phyloP scores from a whole-genome alignment of 2,113 vertebrate genomes.

The Indri indri region DNA sequence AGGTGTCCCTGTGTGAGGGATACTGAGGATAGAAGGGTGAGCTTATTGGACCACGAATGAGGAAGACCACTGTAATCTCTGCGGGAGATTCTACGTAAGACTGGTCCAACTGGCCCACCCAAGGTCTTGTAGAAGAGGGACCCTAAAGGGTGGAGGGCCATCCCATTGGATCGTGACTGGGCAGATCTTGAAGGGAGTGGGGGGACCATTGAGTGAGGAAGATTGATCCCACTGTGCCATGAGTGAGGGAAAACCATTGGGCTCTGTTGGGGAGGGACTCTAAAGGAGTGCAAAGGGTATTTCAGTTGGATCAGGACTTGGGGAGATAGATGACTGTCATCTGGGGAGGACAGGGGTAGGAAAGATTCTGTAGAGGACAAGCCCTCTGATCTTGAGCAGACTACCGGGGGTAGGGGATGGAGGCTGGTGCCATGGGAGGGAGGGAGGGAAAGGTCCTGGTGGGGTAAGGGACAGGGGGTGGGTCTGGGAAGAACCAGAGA shows the following conservation, averaged over 20 bases:
- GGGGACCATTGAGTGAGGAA: neutral
- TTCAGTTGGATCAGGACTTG: neutral
- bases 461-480: neutral
- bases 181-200: neutral
- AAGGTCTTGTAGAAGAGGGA: slow-evolving; percentile 3
- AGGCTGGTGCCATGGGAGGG: neutral
- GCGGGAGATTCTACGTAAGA: neutral
- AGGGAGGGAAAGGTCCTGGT: neutral
- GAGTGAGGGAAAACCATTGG: neutral
- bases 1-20: neutral
- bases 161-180: slow-evolving; percentile 2
- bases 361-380: neutral
- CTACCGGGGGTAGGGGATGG: neutral
- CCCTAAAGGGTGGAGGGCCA: neutral
- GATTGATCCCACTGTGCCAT: neutral
- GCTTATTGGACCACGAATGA: neutral
- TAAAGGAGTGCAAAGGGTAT: neutral
- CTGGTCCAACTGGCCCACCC: neutral
- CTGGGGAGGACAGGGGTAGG: neutral
- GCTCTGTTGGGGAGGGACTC: neutral
- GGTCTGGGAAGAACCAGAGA: neutral
- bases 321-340: neutral
- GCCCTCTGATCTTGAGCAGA: slow-evolving; percentile 6
- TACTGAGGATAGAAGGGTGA: neutral
- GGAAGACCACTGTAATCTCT: neutral